Evolutionary conservation across 2,888 invertebrate genomes (phyloP), one percentile per base, ranked within the genome.

Genomic region (Coleophora deauratella): DNA sequence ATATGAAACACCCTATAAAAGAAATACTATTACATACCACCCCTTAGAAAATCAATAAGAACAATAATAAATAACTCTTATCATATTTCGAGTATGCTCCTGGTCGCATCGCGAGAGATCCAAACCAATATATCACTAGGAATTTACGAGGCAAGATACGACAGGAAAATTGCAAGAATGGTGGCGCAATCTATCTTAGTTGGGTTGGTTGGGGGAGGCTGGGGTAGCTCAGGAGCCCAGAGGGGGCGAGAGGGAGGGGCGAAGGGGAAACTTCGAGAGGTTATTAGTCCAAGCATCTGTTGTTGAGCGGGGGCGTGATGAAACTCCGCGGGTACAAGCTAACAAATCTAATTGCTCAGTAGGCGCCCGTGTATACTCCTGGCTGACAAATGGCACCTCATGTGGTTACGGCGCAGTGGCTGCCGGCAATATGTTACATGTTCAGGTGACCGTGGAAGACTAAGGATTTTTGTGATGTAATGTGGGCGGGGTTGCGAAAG

Each of bases 161-260:
- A 93, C 93, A 93, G 93, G 92, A 92, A 93, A 93, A 93, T 93
- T 93, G 93, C 93, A 93, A 93, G 93, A 93, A 93, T 93, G 93
- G 91, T 91, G 91, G 91, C 90, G 92, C 91, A 91, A 93, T 93
- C 92, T 92, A 93, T 93, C 93, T 93, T 90, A 90, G 90, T 90
- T 90, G 90, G 88, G 87, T 87, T 77, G 86, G 60, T 40, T 59
- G 73, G 75, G 81, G 77, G 76, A 74, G 80, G 72, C 69, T 72
- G 71, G 72, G 86, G 81, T 69, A 62, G 67, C 56, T 49, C 51
- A 53, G 57, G 52, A 50, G 65, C 55, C 61, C 64, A 57, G 59
- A 72, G 80, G 73, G 59, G 66, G 65, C 60, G 61, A 68, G 68
- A 62, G 64, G 74, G 72, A 62, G 61, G 69, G 76, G 72, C 52